Base-by-base conservation (phyloP, 2,113 vertebrate species). In the Scopus umbretta region DNA sequence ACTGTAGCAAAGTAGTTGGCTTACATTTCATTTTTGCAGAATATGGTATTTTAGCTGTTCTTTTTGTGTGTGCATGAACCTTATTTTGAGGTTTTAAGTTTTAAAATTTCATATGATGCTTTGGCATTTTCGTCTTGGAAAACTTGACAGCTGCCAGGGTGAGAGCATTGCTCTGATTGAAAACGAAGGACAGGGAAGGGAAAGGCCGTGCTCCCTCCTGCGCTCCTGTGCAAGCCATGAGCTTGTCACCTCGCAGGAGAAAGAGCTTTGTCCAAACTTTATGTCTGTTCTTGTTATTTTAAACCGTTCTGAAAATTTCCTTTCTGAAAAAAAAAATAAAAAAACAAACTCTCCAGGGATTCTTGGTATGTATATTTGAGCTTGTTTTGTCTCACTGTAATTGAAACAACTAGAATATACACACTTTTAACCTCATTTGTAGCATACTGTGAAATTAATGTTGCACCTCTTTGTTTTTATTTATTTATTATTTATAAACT, bases 361-460 rank as follows among this genome's bases (percentile, higher is more conserved):
- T 73, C 84, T 80, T 79, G 59, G 42, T 90, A 80, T 53, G 20
- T 79, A 80, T 53, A 22, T 81, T 53, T 75, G 36, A 71, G 75
- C 89, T 94, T 95, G 86, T 80, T 95, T 94, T 73, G 80, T 96
- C 88, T 73, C 27, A 65, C 49, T 94, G 86, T 86, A 88, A 94
- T 84, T 92, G 89, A 94, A 97, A 67, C 59, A 79, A 80, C 89
- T 59, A 59, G 84, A 96, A 94, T 61, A 73, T 52, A 49, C 2
- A 5, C 19, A 49, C 52, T 94, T 96, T 65, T 85, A 76, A 88
- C n/a, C 68, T 96, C 52, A 40, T 82, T 66, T 83, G 30, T 80
- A 87, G 75, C 45, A 42, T 45, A 50, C 34, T 4, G 13, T 3
- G 9, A 96, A 55, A 87, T 72, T 55, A 72, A 40, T 26, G n/a